Evolutionary conservation across 2,113 vertebrate species (phyloP).

Genomic region (Barbus barbus): DNA sequence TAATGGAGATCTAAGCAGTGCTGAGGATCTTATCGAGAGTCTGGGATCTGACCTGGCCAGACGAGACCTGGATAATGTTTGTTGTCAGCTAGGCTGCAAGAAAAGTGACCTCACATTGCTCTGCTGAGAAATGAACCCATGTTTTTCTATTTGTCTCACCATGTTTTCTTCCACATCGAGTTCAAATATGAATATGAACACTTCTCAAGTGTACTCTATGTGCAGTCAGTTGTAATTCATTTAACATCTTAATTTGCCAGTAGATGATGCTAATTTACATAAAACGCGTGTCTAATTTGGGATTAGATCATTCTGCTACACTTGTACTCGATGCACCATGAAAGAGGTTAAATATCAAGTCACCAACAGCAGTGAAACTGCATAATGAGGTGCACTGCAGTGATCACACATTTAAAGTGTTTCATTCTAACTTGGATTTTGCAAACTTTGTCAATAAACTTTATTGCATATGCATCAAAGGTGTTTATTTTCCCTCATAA

Average conservation of each 20-base stretch:
- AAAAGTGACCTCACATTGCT: slow-evolving; percentile 76
- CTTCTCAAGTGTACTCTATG: not conserved
- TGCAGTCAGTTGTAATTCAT: not conserved
- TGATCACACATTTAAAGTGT: not conserved
- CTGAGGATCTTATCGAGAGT: slow-evolving; percentile 57
- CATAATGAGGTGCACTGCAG: not conserved
- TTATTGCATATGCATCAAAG: slow-evolving; percentile 47
- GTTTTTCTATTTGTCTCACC: not conserved
- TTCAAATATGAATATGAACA: not conserved
- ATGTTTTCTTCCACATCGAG: not conserved
- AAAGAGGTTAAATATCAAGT: not conserved
- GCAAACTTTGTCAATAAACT: slow-evolving; percentile 67
- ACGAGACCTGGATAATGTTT: slow-evolving; percentile 70
- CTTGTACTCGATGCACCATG: not conserved
- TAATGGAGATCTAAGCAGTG: slow-evolving; percentile 60
- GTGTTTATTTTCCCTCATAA: not conserved
- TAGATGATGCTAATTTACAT: not conserved
- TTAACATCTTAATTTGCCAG: not conserved
- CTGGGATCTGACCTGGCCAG: slow-evolving; percentile 49
- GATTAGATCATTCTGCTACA: not conserved
- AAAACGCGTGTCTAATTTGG: not conserved
- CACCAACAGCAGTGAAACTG: not conserved
- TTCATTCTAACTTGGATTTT: slow-evolving; percentile 53
- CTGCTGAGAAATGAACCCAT: slow-evolving; percentile 65
- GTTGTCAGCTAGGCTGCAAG: slow-evolving; percentile 77